These are phyloP conservation scores for Pseudolaguvia tuberculata DNA, from an alignment of 2,113 vertebrate genomes.

Conservation along the genomic window DNA sequence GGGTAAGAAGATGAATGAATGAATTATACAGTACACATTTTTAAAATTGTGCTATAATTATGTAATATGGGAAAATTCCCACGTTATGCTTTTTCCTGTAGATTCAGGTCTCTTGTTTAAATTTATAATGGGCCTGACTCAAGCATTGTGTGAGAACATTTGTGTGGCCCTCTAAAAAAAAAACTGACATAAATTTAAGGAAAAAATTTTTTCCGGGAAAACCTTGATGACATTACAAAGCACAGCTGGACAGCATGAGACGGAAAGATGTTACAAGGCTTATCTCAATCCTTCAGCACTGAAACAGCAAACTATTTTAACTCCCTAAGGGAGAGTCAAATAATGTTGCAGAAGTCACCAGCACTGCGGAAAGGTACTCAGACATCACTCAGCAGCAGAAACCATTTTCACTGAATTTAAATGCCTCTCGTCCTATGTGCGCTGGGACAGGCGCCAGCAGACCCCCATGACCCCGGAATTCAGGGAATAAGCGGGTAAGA, in stretches of 20 bases:
- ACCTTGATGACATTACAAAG: conserved; percentile 42
- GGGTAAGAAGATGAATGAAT: too few species aligned
- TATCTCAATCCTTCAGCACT: conserved; percentile 32
- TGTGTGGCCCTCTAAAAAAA: conserved; percentile 26
- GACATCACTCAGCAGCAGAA: neutral
- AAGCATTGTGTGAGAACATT: conserved; percentile 26
- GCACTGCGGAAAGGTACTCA: conserved; percentile 7
- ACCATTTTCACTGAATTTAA: neutral
- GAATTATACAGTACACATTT: neutral
- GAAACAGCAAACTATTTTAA: neutral
- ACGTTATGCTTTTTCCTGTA: neutral
- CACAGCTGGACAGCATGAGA: conserved; percentile 47
- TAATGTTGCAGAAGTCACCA: neutral
- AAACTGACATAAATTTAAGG: conserved; percentile 48
- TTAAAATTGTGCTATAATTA: neutral
- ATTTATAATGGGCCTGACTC: conserved; percentile 18
- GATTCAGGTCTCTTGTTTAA: neutral
- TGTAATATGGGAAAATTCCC: conserved; percentile 12
- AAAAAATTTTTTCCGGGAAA: conserved; percentile 41
- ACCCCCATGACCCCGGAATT: too few species aligned
- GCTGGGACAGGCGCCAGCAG: too few species aligned
- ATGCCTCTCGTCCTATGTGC: too few species aligned
- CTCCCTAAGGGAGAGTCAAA: conserved; percentile 27
- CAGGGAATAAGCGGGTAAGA: too few species aligned
- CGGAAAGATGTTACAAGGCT: conserved; percentile 31